Base-by-base conservation (phyloP, 2,888 invertebrate genomes). In the Blera fallax region DNA sequence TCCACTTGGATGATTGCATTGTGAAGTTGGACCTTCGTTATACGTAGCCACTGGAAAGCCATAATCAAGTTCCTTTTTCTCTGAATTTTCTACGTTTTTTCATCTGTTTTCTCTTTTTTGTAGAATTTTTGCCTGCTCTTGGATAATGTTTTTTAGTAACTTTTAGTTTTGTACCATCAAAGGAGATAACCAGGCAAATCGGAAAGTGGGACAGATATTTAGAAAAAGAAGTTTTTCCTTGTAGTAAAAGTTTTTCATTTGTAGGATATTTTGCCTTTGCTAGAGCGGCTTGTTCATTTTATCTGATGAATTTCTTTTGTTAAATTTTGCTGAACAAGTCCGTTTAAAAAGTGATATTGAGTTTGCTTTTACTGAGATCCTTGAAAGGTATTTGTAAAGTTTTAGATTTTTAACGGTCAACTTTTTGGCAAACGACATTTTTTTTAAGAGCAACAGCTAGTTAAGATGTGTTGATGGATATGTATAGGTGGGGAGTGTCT, bases 261-360 rank as follows among this genome's bases (percentile, higher is more conserved):
- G 18, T 10, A 40, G 62, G 48, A 74, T 27, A 84, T 67, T 34
- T 34, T 84, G 69, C 58, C 60, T 24, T n/a, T n/a, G n/a, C n/a
- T n/a, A n/a, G 65, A 72, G 69, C 64, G 64, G 62, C 67, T 83
- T 65, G 50, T 73, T 73, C 69, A 45, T 74, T 79, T 80, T 69
- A 74, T 84, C 74, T 74, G 80, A 84, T 84, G 73, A 74, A 69
- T 56, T 74, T 74, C 84, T 69, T 78, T 84, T 84, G 84, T 74
- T 64, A 69, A 62, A 69, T 58, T 73, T 80, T 79, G 29, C 64
- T 74, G 74, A 56, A 64, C 34, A 74, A 50, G 48, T 69, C 29
- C 14, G 34, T 69, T 73, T 67, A 50, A 37, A 62, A 62, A 64
- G 37, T 64, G 58, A 84, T 64, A 80, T 84, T 52, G 64, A 80